Evolutionary conservation across 2,888 invertebrate genomes (phyloP).

Genomic region (Taphrorychus bicolor): DNA sequence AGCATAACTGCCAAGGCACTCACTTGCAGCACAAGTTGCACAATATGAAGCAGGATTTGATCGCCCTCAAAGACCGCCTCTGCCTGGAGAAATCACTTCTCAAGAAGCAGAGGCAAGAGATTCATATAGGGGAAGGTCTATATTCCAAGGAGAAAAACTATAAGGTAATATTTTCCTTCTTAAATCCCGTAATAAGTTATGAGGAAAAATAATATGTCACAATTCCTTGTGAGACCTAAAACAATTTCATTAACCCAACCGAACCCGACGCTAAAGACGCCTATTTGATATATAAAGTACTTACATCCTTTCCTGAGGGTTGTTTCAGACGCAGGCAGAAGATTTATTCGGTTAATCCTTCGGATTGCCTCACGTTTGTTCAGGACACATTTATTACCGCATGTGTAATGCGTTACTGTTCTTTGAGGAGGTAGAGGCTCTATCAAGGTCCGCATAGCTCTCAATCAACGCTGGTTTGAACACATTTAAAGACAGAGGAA

Average conservation of each 20-base stretch:
- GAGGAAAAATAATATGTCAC: no score
- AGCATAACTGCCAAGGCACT: no score
- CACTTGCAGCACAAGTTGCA: background rate
- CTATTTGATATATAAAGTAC: constrained; percentile 4
- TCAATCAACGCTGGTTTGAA: no score
- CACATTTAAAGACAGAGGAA: no score
- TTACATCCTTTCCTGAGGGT: constrained; percentile 8
- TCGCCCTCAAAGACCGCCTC: background rate
- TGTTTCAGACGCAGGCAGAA: constrained; percentile 11
- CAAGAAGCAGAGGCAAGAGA: no score
- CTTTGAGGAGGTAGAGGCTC: background rate
- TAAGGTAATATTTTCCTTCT: no score
- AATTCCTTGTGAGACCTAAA: background rate
- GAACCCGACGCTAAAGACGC: background rate
- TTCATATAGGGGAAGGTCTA: no score
- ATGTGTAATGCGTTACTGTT: background rate
- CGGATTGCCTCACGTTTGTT: constrained; percentile 2
- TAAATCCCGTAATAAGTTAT: no score
- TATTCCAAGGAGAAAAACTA: no score
- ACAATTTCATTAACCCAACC: background rate
- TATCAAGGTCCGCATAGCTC: no score
- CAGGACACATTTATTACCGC: background rate
- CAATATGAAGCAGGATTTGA: background rate
- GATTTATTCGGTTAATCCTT: constrained; percentile 17
- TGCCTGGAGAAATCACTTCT: background rate